These are phyloP conservation scores for Gallinago undulata DNA, from an alignment of 2,113 vertebrate species.

Conservation along the genomic window DNA sequence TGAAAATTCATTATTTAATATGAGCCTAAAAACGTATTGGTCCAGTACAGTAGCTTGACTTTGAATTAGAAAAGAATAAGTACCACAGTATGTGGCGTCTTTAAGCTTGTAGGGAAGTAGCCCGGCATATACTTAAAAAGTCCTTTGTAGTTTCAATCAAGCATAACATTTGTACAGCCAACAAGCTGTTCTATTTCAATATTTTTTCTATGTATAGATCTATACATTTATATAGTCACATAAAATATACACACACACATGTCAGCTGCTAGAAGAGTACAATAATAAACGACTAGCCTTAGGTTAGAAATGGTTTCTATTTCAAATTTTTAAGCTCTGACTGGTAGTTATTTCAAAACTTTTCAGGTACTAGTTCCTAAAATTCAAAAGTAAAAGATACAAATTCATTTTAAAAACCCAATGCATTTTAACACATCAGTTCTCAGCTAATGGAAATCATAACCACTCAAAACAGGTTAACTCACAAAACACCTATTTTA, in stretches of 20 bases:
- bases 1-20: constrained; percentile 59
- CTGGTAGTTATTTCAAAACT: not conserved
- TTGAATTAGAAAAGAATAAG: not conserved
- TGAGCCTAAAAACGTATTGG: not conserved
- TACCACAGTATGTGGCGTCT: not conserved
- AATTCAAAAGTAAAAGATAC: not conserved
- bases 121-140: not conserved
- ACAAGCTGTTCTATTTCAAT: not conserved
- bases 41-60: not conserved
- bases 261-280: not conserved
- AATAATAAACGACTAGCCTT: not conserved
- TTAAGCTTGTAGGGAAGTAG: not conserved
- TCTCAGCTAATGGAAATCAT: not conserved
- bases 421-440: not conserved
- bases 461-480: not conserved
- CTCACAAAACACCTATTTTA: not conserved
- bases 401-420: not conserved
- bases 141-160: not conserved
- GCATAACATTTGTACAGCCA: not conserved
- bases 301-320: not conserved
- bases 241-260: rapidly evolving
- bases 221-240: no score
- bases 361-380: not conserved
- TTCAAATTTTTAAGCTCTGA: not conserved
- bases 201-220: not conserved